Evolutionary conservation across 1,140 invertebrate genomes (phyloP).

Genomic region (Drosophila ambigua): DNA sequence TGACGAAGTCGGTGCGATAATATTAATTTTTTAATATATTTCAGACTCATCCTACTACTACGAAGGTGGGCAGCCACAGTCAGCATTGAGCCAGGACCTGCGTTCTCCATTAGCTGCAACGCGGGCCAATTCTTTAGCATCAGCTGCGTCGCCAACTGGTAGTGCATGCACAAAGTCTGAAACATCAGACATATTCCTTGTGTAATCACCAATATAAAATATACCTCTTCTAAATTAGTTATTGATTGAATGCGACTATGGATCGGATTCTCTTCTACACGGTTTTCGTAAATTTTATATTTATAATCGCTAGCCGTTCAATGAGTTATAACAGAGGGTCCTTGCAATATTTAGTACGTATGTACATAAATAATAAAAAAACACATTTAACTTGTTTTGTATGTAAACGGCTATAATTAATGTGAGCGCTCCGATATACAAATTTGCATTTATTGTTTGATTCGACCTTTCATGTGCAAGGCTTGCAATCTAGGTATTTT

Average conservation of each 20-base stretch:
- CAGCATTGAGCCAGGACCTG: slow-evolving; percentile 83
- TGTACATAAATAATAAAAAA: neutral
- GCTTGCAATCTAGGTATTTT: slow-evolving; percentile 2
- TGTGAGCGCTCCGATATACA: neutral
- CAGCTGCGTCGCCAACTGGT: slow-evolving; percentile 89
- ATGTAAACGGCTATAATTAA: neutral
- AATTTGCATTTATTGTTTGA: slow-evolving; percentile 61
- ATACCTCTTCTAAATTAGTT: neutral
- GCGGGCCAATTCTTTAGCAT: slow-evolving; percentile 88
- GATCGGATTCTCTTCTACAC: too few species aligned
- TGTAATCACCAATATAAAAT: slow-evolving; percentile 51
- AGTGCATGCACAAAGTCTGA: slow-evolving; percentile 89
- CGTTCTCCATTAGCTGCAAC: slow-evolving; percentile 89
- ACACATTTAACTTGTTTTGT: neutral
- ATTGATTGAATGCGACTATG: neutral
- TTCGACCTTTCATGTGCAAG: slow-evolving; percentile 22
- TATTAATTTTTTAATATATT: slow-evolving; percentile 5
- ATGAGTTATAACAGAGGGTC: slow-evolving; percentile 6
- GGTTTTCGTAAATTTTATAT: too few species aligned
- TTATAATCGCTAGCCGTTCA: slow-evolving; percentile 4
- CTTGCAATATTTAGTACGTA: slow-evolving; percentile 6
- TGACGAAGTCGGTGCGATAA: neutral
- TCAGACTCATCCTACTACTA: slow-evolving; percentile 88
- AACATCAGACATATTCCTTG: slow-evolving; percentile 83
- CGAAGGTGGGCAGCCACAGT: slow-evolving; percentile 85